These are phyloP conservation scores for Macrobrachium rosenbergii DNA, from an alignment of 1,140 invertebrate species.

Conservation along the genomic window DNA sequence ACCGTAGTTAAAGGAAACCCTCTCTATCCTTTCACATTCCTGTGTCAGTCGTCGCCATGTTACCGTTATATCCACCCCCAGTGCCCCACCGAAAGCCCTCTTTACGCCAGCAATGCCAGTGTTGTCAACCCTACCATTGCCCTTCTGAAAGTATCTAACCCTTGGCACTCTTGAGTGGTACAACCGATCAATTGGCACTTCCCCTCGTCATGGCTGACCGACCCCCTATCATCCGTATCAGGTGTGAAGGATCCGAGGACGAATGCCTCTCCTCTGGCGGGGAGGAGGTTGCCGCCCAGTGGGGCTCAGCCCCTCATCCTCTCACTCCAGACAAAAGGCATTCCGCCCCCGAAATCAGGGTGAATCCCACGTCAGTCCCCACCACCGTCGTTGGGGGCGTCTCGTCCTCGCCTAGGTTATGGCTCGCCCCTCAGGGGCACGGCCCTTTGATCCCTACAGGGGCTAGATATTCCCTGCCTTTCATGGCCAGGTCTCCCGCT, in stretches of 20 bases:
- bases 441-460: background rate
- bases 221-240: slow-evolving; percentile 64
- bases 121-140: no score
- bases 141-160: no score
- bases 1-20: no score
- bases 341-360: slow-evolving; percentile 63
- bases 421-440: slow-evolving; percentile 51
- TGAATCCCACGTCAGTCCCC: slow-evolving; percentile 30
- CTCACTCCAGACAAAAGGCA: slow-evolving; percentile 61
- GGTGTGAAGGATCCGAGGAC: slow-evolving; percentile 64
- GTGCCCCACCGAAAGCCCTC: no score
- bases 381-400: background rate
- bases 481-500: slow-evolving; percentile 36
- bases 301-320: slow-evolving; percentile 7
- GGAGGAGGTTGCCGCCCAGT: slow-evolving; percentile 58
- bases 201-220: slow-evolving; percentile 52
- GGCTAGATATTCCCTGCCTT: slow-evolving; percentile 36
- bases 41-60: no score
- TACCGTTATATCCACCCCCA: no score
- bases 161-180: no score
- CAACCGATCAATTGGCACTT: background rate
- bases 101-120: no score
- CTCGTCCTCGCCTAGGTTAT: background rate
- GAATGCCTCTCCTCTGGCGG: slow-evolving; percentile 62
- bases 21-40: no score